Evolutionary conservation across 2,797 vertebrate genomes (phyloP).

Genomic region (Lepus oiostolus): DNA sequence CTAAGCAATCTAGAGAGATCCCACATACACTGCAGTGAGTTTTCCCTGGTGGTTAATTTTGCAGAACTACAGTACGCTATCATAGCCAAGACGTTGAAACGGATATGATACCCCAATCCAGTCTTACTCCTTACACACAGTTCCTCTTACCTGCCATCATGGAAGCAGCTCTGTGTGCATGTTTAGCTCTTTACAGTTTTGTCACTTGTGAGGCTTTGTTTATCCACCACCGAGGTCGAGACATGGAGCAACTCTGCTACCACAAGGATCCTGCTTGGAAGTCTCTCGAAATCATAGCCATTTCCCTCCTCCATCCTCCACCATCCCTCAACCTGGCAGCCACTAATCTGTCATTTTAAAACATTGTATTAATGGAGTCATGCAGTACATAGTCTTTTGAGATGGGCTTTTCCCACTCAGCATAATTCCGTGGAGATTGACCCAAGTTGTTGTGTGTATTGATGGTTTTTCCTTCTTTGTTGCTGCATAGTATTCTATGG

Average conservation of each 20-base stretch:
- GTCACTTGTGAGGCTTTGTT: neutral
- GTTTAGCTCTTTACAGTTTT: neutral
- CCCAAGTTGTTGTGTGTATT: neutral
- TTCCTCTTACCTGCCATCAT: neutral
- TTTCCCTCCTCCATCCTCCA: neutral
- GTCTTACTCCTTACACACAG: neutral
- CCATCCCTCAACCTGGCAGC: neutral
- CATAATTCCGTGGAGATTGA: neutral
- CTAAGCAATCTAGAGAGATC: neutral
- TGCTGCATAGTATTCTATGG: neutral
- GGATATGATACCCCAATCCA: neutral
- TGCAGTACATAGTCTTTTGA: neutral
- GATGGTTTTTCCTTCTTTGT: neutral
- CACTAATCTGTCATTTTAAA: neutral
- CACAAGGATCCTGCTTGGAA: neutral
- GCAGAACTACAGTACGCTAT: neutral
- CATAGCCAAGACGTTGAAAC: neutral
- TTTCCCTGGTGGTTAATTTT: conserved; percentile 8
- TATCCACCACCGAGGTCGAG: neutral
- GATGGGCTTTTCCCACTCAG: neutral
- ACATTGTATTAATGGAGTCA: neutral
- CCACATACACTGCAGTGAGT: neutral
- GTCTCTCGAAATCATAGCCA: neutral
- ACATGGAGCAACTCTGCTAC: neutral
- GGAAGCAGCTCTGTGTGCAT: too few species aligned